Percentiles rank a stretch among this genome's conserved stretches.
Evolutionary conservation across 2,797 vertebrate species (phyloP).

Genomic region (Sylvia borin): DNA sequence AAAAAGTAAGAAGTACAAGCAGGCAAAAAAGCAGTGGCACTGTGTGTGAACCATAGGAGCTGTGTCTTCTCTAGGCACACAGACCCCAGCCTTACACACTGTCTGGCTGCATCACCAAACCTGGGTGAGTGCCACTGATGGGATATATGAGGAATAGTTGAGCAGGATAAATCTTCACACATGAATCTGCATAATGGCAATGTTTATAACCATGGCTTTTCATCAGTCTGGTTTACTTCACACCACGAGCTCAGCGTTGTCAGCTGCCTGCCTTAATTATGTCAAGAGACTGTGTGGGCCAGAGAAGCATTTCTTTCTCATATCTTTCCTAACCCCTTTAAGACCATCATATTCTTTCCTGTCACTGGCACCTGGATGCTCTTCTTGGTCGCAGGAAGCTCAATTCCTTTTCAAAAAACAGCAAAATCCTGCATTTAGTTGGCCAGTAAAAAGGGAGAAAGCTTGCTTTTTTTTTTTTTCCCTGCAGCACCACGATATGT

Average conservation of each 20-base stretch:
- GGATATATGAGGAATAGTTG: fast-evolving
- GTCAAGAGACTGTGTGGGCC: fast-evolving
- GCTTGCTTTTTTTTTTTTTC: neutral
- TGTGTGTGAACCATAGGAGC: fast-evolving
- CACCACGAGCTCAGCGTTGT: neutral
- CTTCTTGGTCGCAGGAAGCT: neutral
- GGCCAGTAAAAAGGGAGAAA: neutral
- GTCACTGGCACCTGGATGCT: neutral
- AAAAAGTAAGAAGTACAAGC: neutral
- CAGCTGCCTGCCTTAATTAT: neutral
- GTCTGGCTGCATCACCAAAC: neutral
- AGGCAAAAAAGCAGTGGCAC: neutral
- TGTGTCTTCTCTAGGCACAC: neutral
- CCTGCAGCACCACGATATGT: neutral
- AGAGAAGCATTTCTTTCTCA: neutral
- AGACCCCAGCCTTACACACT: neutral
- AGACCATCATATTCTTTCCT: neutral
- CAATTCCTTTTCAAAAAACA: neutral
- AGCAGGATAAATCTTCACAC: neutral
- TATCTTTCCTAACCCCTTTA: neutral
- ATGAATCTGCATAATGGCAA: neutral
- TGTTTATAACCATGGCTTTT: neutral
- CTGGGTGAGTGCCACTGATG: neutral
- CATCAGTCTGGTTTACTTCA: neutral
- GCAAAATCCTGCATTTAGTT: neutral